phyloP scores from a whole-genome alignment of 2,888 invertebrate species.

The Dryobota labecula region DNA sequence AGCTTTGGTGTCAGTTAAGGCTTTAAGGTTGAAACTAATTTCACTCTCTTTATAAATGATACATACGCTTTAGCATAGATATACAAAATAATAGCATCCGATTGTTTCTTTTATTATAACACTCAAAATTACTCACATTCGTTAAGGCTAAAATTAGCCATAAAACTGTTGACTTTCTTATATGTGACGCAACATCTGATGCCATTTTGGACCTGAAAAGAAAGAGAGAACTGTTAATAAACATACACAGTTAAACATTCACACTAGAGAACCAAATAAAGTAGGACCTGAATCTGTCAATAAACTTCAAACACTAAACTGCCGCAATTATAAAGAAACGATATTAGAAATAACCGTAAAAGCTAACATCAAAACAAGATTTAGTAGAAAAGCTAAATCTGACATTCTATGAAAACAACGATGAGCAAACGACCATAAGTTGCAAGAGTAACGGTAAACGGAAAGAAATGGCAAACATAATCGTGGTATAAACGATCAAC shows the following conservation, averaged over 20 bases:
- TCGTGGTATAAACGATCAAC: slow-evolving; percentile 34
- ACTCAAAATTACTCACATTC: slow-evolving; percentile 80
- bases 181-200: slow-evolving; percentile 83
- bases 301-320: slow-evolving; percentile 17
- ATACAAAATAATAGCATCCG: not conserved
- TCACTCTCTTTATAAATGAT: not conserved
- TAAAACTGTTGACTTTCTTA: slow-evolving; percentile 83
- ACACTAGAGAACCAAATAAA: not conserved
- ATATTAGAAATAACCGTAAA: slow-evolving; percentile 16
- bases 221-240: slow-evolving; percentile 38
- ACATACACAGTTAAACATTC: not conserved
- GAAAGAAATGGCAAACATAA: slow-evolving; percentile 43
- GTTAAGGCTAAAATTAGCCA: slow-evolving; percentile 85
- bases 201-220: slow-evolving; percentile 87
- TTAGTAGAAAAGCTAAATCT: slow-evolving; percentile 19
- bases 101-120: not conserved
- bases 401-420: slow-evolving; percentile 24
- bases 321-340: not conserved
- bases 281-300: not conserved
- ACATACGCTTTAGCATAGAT: not conserved
- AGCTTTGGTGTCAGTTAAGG: not conserved
- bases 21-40: not conserved
- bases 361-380: slow-evolving; percentile 12
- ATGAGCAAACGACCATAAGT: slow-evolving; percentile 5
- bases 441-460: slow-evolving; percentile 25